phyloP scores from a whole-genome alignment of 1,140 invertebrate species.

The Oreohelix idahoensis region DNA sequence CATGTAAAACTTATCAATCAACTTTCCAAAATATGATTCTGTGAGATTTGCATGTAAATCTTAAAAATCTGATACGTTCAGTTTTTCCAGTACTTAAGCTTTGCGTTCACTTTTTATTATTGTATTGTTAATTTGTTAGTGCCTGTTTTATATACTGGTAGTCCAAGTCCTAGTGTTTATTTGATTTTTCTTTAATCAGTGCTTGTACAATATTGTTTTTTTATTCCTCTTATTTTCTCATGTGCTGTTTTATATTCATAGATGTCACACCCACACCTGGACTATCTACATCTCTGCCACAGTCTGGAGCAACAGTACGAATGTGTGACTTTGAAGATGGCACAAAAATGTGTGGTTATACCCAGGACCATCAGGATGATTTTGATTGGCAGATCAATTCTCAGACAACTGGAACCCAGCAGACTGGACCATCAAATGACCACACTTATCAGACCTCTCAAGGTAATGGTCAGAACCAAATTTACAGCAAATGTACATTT shows the following conservation, averaged over 20 bases:
- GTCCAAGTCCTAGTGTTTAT: neutral
- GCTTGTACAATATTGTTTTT: too few relatives aligned
- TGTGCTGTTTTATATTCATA: neutral
- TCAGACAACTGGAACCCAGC: slow-evolving; percentile 8
- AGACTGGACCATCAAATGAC: slow-evolving; percentile 43
- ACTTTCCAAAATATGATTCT: too few relatives aligned
- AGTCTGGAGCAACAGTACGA: neutral
- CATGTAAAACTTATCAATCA: too few relatives aligned
- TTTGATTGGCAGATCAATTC: slow-evolving; percentile 37
- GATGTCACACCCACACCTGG: neutral
- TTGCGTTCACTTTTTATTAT: too few relatives aligned
- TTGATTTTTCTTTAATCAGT: neutral
- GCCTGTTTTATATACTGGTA: neutral
- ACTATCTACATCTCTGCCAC: slow-evolving; percentile 12
- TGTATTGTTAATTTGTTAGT: too few relatives aligned
- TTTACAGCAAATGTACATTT: neutral
- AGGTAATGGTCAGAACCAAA: slow-evolving; percentile 7
- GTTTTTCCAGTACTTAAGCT: too few relatives aligned
- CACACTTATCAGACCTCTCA: slow-evolving; percentile 43
- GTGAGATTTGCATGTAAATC: neutral
- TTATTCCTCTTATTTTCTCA: neutral
- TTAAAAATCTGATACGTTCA: neutral
- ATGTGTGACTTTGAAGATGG: slow-evolving; percentile 54
- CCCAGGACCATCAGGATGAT: slow-evolving; percentile 44
- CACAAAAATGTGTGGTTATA: slow-evolving; percentile 53